phyloP scores from a whole-genome alignment of 2,113 vertebrate species.

The Neodontobutis hainanensis region DNA sequence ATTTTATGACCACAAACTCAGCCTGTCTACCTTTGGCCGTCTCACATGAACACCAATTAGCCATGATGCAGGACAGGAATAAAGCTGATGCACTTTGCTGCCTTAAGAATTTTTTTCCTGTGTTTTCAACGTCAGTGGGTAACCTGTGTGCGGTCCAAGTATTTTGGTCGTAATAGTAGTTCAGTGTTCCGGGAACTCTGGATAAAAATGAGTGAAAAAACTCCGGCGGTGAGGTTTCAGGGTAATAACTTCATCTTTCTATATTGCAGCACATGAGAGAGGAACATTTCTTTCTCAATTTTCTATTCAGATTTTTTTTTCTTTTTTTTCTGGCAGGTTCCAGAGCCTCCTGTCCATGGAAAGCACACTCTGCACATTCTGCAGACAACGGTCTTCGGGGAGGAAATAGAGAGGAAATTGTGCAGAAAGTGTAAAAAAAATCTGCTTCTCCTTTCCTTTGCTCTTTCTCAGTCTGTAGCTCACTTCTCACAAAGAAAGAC shows the following conservation, averaged over 20 bases:
- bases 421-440: slow-evolving; percentile 82
- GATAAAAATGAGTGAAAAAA: slow-evolving; percentile 59
- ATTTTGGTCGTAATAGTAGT: slow-evolving; percentile 74
- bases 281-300: slow-evolving; percentile 42
- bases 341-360: slow-evolving; percentile 73
- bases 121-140: slow-evolving; percentile 55
- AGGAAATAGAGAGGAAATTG: slow-evolving; percentile 85
- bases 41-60: slow-evolving; percentile 62
- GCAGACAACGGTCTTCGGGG: slow-evolving; percentile 81
- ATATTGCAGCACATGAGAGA: slow-evolving; percentile 50
- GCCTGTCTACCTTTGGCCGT: slow-evolving; percentile 38
- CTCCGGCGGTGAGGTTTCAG: slow-evolving; percentile 68
- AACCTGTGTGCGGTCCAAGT: slow-evolving; percentile 73
- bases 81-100: slow-evolving; percentile 61
- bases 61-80: slow-evolving; percentile 63
- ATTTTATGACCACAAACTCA: slow-evolving; percentile 46
- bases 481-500: slow-evolving; percentile 64
- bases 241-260: slow-evolving; percentile 75
- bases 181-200: slow-evolving; percentile 74
- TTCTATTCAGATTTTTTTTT: slow-evolving; percentile 21
- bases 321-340: slow-evolving; percentile 72
- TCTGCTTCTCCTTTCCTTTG: slow-evolving; percentile 53
- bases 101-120: slow-evolving; percentile 49
- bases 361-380: slow-evolving; percentile 83
- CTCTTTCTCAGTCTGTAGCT: slow-evolving; percentile 56